These are phyloP conservation scores for Papilio polyxenes DNA, from an alignment of 1,140 invertebrate species.

Conservation along the genomic window DNA sequence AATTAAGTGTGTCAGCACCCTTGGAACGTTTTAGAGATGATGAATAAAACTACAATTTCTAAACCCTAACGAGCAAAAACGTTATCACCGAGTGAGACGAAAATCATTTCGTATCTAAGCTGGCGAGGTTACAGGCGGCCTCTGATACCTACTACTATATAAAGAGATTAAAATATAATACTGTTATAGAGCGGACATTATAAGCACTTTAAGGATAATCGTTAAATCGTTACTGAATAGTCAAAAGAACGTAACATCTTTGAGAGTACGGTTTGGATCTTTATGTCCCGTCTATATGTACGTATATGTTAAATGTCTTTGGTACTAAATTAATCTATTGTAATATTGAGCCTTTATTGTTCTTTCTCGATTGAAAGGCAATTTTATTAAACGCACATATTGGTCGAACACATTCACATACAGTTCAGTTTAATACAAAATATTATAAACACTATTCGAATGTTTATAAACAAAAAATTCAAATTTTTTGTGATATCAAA, in stretches of 20 bases:
- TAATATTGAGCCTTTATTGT: neutral
- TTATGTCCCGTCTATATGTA: too few species aligned
- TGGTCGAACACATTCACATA: neutral
- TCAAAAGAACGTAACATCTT: too few species aligned
- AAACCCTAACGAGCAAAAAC: conserved; percentile 15
- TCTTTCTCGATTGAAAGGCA: neutral
- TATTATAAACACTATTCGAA: too few species aligned
- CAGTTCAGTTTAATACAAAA: too few species aligned
- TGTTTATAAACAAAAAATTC: too few species aligned
- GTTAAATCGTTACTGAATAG: too few species aligned
- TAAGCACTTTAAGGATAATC: too few species aligned
- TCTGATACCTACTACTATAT: neutral
- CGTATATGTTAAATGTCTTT: too few species aligned
- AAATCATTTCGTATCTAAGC: neutral
- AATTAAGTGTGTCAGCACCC: neutral
- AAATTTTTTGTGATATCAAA: too few species aligned
- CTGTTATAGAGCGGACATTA: too few species aligned
- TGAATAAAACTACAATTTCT: neutral
- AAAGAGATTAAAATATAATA: too few species aligned
- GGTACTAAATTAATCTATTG: neutral
- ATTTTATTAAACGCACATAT: neutral
- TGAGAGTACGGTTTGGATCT: too few species aligned
- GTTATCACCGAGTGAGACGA: neutral
- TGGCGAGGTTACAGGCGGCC: neutral
- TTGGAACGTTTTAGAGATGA: neutral